Conservation (phyloP, 2,888 invertebrate species). For the Dione vanillae region DNA sequence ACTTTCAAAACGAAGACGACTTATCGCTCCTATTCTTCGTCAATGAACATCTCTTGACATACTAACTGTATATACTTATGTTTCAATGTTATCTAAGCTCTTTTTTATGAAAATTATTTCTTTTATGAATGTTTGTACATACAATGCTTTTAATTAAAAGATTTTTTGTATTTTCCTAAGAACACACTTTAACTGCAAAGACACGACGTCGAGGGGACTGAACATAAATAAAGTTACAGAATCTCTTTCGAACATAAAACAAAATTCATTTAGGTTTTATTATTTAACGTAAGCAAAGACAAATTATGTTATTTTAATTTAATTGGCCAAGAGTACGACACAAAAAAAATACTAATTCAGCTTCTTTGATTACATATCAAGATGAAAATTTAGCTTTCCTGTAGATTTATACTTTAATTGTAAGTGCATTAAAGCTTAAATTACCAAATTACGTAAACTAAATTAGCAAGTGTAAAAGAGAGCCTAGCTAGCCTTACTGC, state of each 20-base stretch:
- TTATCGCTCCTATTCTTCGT: conserved; percentile 12
- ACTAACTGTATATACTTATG: conserved; percentile 15
- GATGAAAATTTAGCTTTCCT: background rate
- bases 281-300: background rate
- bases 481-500: too few relatives aligned
- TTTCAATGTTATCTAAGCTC: too few relatives aligned
- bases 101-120: too few relatives aligned
- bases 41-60: background rate
- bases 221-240: conserved; percentile 6
- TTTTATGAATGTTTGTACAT: too few relatives aligned
- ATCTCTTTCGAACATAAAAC: background rate
- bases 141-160: conserved; percentile 1
- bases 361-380: background rate
- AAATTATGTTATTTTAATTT: background rate
- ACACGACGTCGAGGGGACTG: background rate
- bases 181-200: background rate
- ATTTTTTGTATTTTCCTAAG: background rate
- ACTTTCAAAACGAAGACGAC: conserved; percentile 15
- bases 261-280: conserved; percentile 1
- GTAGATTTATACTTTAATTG: too few relatives aligned
- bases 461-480: too few relatives aligned
- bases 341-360: background rate
- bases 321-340: background rate
- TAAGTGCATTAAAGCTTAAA: too few relatives aligned
- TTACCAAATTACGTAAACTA: too few relatives aligned